Evolutionary conservation across 2,888 invertebrate species (phyloP).

Genomic region (Synergus japonicus): DNA sequence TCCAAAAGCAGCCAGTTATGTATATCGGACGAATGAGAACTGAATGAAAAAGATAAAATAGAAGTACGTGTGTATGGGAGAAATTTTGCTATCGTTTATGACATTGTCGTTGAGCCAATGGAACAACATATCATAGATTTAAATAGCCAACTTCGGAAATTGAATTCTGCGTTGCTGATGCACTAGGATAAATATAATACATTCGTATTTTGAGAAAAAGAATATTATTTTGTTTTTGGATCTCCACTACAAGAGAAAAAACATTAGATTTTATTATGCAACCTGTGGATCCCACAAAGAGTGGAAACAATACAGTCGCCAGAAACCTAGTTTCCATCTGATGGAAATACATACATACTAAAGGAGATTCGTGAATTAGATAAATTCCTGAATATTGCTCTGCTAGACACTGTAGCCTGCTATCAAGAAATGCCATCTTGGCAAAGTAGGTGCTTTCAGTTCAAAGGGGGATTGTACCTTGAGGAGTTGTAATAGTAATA

Average conservation of each 20-base stretch:
- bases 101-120: conserved; percentile 21
- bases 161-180: not conserved
- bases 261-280: not conserved
- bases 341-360: not conserved
- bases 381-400: not conserved
- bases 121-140: conserved; percentile 10
- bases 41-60: not conserved
- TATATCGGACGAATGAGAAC: conserved; percentile 17
- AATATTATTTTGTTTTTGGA: not conserved
- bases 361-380: not conserved
- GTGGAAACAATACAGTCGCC: not conserved
- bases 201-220: too few species aligned
- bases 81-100: conserved; percentile 24
- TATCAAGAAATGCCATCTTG: not conserved
- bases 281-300: not conserved
- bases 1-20: conserved; percentile 23
- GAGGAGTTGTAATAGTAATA: not conserved
- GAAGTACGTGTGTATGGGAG: not conserved
- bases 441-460: not conserved
- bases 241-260: not conserved
- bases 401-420: not conserved
- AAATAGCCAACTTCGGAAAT: not conserved
- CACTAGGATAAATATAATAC: not conserved
- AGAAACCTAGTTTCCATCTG: not conserved
- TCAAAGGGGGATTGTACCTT: not conserved